Evolutionary conservation across 2,113 vertebrate genomes (phyloP), one percentile per base, ranked within the genome.

Genomic region (Gobio gobio): DNA sequence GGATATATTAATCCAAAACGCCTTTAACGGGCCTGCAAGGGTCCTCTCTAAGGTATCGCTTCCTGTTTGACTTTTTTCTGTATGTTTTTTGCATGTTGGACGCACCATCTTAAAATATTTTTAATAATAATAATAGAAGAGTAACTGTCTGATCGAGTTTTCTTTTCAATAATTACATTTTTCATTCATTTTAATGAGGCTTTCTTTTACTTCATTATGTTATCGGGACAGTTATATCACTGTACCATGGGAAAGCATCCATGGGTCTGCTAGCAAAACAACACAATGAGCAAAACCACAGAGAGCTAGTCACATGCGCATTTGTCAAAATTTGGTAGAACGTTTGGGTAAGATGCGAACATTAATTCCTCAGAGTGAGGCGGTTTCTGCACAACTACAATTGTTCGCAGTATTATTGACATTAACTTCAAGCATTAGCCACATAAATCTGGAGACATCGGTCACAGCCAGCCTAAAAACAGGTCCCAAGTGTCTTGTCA

Each of bases 401-500:
- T 33, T 76, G 68, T 78, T 86, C 73, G 86, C 82, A 26, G 58
- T 78, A 68, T 85, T 78, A 87, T 76, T 86, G 78, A 86, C 78
- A 82, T 87, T 89, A 89, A 85, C 85, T 87, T 77, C 56, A 72
- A 74, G 83, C 68, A 83, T 82, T 81, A 79, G 64, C 40, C 66
- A 85, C 84, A 76, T 81, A 82, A 72, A 82, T 85, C 83, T 85
- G 63, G 83, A 87, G 83, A 64, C 78, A 82, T 78, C 76, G 87
- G 85, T 89, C 85, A 86, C 73, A 85, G 83, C 49, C 81, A 88
- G 70, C 64, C 73, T 33, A 64, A 78, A 59, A 89, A 89, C 54
- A 73, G 78, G 73, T 86, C 88, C 86, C 85, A 45, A 49, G 59
- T 83, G 83, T 43, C 74, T 87, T 89, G 83, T 87, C 86, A 85